Conservation (phyloP, 1,140 invertebrate genomes). For the Pseudomyrmex sp. region DNA sequence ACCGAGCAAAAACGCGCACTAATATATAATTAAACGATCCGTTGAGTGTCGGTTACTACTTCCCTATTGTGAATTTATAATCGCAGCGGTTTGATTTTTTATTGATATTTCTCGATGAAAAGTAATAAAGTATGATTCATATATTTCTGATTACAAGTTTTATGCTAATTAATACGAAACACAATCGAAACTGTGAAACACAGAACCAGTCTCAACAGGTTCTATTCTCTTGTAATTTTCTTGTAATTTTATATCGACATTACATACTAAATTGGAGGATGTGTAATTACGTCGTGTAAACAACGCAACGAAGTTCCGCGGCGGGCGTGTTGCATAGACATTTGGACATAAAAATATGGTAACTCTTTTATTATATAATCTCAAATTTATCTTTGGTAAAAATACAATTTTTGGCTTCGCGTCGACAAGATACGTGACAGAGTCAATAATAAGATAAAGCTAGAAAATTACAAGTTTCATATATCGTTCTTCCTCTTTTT, state of each 20-base stretch:
- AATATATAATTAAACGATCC: neutral
- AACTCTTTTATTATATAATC: slow-evolving; percentile 50
- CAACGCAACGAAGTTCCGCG: too few relatives aligned
- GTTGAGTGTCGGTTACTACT: too few relatives aligned
- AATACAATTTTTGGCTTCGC: slow-evolving; percentile 37
- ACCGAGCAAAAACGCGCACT: neutral
- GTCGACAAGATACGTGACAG: neutral
- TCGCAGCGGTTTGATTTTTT: too few relatives aligned
- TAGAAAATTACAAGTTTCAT: neutral
- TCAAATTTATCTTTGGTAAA: slow-evolving; percentile 11
- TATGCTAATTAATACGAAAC: too few relatives aligned
- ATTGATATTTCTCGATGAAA: too few relatives aligned
- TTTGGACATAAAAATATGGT: neutral
- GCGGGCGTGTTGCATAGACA: neutral
- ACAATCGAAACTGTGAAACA: too few relatives aligned
- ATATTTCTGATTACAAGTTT: too few relatives aligned
- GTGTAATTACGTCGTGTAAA: neutral
- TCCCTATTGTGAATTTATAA: too few relatives aligned
- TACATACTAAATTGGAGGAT: neutral
- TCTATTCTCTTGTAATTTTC: too few relatives aligned
- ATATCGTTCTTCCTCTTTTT: neutral
- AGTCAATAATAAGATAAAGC: neutral
- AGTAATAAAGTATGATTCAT: too few relatives aligned
- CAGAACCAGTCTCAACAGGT: too few relatives aligned
- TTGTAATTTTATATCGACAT: too few relatives aligned